These are phyloP conservation scores for Monopis laevigella DNA, from an alignment of 2,888 invertebrate species.

Conservation along the genomic window DNA sequence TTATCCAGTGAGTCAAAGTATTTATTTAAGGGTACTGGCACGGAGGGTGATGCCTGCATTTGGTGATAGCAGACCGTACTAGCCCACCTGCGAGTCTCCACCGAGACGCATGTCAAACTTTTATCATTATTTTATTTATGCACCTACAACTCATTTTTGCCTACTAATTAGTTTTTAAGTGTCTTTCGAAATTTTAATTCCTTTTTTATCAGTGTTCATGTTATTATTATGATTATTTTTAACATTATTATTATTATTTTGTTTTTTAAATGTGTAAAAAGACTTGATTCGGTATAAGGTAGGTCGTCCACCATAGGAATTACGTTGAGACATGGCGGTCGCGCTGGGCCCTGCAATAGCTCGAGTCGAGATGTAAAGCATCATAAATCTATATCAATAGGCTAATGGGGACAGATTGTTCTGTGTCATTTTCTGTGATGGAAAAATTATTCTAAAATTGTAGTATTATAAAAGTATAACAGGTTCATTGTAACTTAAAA, in stretches of 20 bases:
- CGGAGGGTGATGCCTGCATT: too few species aligned
- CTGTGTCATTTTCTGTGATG: conserved; percentile 63
- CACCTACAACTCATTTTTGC: too few species aligned
- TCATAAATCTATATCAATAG: conserved; percentile 42
- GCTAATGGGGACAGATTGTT: conserved; percentile 42
- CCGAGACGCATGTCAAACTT: neutral
- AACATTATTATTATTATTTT: too few species aligned
- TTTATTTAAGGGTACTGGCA: too few species aligned
- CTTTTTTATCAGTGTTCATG: too few species aligned
- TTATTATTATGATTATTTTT: too few species aligned
- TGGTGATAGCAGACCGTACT: neutral
- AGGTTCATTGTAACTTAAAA: conserved; percentile 49
- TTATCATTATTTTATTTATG: too few species aligned
- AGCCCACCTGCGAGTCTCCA: neutral
- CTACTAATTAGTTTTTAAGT: too few species aligned
- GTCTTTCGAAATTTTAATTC: too few species aligned
- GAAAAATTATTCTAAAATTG: conserved; percentile 59
- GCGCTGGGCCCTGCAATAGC: conserved; percentile 17
- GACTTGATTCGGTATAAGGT: neutral
- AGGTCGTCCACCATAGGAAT: conserved; percentile 7
- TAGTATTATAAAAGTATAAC: conserved; percentile 44
- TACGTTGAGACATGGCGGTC: conserved; percentile 22
- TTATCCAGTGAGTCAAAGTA: conserved; percentile 65
- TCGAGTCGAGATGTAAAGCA: neutral
- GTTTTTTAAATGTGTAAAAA: conserved; percentile 3